These are phyloP conservation scores for Gobiocypris rarus DNA, from an alignment of 2,113 vertebrate species.

Conservation along the genomic window DNA sequence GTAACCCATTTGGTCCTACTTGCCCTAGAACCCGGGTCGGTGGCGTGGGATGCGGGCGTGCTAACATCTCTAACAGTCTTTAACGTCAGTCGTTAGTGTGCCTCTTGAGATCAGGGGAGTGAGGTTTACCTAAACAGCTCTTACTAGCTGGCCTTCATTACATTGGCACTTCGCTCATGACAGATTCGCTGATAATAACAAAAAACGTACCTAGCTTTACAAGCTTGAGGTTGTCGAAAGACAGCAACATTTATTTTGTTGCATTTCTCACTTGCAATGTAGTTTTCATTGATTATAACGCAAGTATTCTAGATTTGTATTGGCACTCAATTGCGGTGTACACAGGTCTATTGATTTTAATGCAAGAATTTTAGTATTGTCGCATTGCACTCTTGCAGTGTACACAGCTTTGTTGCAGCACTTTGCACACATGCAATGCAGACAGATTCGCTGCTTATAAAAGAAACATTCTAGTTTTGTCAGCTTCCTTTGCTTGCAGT, in stretches of 20 bases:
- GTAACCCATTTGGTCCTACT: too few species aligned
- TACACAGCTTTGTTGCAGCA: not conserved
- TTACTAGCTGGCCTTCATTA: too few species aligned
- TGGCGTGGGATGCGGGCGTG: too few species aligned
- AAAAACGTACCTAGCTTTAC: too few species aligned
- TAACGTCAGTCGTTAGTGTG: too few species aligned
- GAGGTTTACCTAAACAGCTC: too few species aligned
- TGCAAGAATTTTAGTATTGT: not conserved
- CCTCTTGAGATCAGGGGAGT: too few species aligned
- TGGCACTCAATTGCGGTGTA: not conserved
- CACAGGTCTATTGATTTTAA: not conserved
- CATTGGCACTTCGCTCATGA: too few species aligned
- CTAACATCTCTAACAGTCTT: too few species aligned
- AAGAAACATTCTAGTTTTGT: not conserved
- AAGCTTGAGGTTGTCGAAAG: too few species aligned
- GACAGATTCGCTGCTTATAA: not conserved
- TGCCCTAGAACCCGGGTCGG: too few species aligned
- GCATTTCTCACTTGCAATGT: not conserved
- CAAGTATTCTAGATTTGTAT: not conserved
- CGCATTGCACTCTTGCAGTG: not conserved
- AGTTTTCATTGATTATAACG: not conserved
- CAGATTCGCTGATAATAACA: not conserved
- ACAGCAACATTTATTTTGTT: not conserved
- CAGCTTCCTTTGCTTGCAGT: not conserved
- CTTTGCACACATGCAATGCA: not conserved